A percentile compares a stretch with the other conserved stretches of the same genome.
Conservation (phyloP, 2,888 invertebrate genomes). For the Drosophila yooni region DNA sequence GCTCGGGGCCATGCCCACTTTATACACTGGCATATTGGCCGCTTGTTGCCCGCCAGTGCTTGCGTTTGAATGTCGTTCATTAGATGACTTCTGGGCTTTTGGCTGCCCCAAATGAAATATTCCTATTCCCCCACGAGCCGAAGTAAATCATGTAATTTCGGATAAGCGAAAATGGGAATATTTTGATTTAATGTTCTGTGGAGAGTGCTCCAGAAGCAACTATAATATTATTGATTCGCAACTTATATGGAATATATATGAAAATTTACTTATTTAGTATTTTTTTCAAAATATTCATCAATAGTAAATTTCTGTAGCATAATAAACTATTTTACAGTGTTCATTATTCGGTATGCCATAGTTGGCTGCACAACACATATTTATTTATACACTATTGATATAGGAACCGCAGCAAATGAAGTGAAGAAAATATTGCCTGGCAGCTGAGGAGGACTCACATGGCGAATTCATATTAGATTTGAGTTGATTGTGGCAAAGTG, state of each 20-base stretch:
- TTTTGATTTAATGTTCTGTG: not conserved
- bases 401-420: constrained; percentile 40
- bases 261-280: too few species aligned
- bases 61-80: constrained; percentile 40
- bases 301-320: not conserved
- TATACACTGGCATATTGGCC: constrained; percentile 36
- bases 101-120: not conserved
- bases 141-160: not conserved
- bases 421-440: constrained; percentile 12
- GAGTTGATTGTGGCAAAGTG: constrained; percentile 41
- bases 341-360: not conserved
- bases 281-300: too few species aligned
- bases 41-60: constrained; percentile 40
- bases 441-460: constrained; percentile 24
- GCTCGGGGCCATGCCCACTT: constrained; percentile 26
- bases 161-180: not conserved
- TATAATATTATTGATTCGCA: not conserved
- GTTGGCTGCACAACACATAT: not conserved
- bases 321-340: not conserved
- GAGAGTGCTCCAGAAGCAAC: not conserved
- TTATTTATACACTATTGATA: constrained; percentile 50
- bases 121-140: constrained; percentile 11
- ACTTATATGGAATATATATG: too few species aligned
- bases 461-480: constrained; percentile 61
- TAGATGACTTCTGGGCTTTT: constrained; percentile 41